Percentiles rank a stretch among this genome's conserved stretches.
These are phyloP conservation scores for Pogonognathellus flavescens DNA, from an alignment of 1,140 invertebrate genomes.

Conservation along the genomic window DNA sequence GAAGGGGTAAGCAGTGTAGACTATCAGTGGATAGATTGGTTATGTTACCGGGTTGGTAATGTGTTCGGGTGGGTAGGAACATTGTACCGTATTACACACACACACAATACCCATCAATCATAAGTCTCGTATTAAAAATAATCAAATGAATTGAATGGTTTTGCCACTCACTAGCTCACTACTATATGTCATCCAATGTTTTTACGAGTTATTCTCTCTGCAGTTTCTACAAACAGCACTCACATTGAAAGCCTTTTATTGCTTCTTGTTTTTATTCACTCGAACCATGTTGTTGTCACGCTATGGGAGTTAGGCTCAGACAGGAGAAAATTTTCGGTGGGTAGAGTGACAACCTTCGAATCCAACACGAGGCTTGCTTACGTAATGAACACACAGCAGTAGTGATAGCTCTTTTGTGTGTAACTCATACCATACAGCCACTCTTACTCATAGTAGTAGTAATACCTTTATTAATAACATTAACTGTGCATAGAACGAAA, in stretches of 20 bases:
- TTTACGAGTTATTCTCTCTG: not conserved
- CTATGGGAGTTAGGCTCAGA: conserved; percentile 46
- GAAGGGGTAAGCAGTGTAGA: too few species aligned
- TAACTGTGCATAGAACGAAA: too few species aligned
- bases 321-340: conserved; percentile 46
- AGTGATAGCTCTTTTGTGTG: not conserved
- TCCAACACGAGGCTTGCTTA: not conserved
- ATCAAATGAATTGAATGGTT: conserved; percentile 46
- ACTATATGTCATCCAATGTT: conserved; percentile 44
- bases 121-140: conserved; percentile 38
- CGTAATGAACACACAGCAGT: conserved; percentile 2
- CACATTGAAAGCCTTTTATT: conserved; percentile 45
- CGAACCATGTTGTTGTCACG: conserved; percentile 35
- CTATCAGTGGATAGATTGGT: too few species aligned
- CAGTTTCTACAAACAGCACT: not conserved
- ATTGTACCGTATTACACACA: conserved; percentile 2
- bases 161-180: conserved; percentile 41
- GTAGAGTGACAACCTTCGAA: conserved; percentile 41
- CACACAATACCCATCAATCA: conserved; percentile 35
- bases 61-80: too few species aligned
- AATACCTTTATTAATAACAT: too few species aligned
- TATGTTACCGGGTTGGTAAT: not conserved
- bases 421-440: too few species aligned
- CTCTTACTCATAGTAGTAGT: too few species aligned
- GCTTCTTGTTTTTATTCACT: conserved; percentile 34